phyloP scores from a whole-genome alignment of 2,888 invertebrate species.

The Camponotus fellah region DNA sequence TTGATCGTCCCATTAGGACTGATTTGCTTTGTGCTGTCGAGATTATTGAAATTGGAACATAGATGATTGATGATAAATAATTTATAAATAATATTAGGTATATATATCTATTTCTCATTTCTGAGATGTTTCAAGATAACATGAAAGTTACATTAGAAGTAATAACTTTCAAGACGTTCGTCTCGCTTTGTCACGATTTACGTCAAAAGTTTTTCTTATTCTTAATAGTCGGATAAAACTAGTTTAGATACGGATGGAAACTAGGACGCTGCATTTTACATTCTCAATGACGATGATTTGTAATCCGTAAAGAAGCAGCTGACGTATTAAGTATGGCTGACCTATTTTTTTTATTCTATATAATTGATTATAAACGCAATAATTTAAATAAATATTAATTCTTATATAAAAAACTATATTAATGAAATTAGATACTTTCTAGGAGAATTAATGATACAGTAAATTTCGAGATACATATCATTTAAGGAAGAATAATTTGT shows the following conservation, averaged over 20 bases:
- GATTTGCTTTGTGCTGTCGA: not conserved
- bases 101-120: not conserved
- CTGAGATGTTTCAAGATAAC: not conserved
- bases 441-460: not conserved
- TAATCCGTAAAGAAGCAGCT: constrained; percentile 55
- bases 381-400: constrained; percentile 40
- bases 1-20: not conserved
- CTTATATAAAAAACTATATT: constrained; percentile 4
- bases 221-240: constrained; percentile 36
- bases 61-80: not conserved
- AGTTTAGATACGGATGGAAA: constrained; percentile 57
- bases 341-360: constrained; percentile 64
- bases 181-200: constrained; percentile 45
- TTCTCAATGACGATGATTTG: constrained; percentile 67
- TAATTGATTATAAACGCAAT: constrained; percentile 65
- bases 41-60: constrained; percentile 2
- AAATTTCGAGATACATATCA: not conserved
- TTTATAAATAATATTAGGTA: constrained; percentile 10
- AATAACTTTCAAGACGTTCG: constrained; percentile 19
- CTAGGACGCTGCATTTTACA: constrained; percentile 60
- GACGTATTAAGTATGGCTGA: constrained; percentile 62
- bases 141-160: constrained; percentile 47
- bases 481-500: not conserved
- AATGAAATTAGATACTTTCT: not conserved
- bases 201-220: constrained; percentile 57